Conservation (phyloP, 1,140 invertebrate genomes). For the Parasteatoda tepidariorum region DNA sequence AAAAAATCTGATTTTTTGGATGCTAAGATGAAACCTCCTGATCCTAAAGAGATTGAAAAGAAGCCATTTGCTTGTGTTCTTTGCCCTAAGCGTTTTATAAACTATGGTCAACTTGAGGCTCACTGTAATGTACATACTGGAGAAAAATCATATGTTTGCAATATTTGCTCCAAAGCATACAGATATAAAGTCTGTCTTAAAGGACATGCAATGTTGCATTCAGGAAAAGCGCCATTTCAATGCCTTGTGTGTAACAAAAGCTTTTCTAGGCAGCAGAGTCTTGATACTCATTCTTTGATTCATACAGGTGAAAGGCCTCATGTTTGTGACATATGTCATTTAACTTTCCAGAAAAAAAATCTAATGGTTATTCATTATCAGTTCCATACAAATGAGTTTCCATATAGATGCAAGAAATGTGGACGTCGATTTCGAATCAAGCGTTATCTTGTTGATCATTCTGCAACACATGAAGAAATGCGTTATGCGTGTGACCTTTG, state of each 20-base stretch:
- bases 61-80: not conserved
- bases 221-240: not conserved
- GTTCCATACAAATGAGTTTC: constrained; percentile 83
- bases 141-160: constrained; percentile 56
- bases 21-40: not conserved
- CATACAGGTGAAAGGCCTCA: constrained; percentile 72
- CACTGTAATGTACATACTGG: constrained; percentile 45
- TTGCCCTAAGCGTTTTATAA: not conserved
- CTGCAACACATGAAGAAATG: constrained; percentile 69
- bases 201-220: not conserved
- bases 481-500: constrained; percentile 76
- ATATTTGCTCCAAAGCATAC: constrained; percentile 49
- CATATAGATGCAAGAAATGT: constrained; percentile 76
- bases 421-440: not conserved
- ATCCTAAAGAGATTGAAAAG: not conserved
- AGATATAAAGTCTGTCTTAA: not conserved
- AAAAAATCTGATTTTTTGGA: not conserved
- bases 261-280: not conserved
- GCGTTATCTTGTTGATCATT: not conserved
- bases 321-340: constrained; percentile 91
- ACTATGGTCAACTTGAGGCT: not conserved
- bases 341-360: constrained; percentile 91
- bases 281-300: constrained; percentile 26
- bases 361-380: constrained; percentile 89
- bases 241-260: not conserved